A percentile compares a stretch with the other conserved stretches of the same genome.
phyloP scores from a whole-genome alignment of 2,888 invertebrate species.

The Isoperla grammatica region DNA sequence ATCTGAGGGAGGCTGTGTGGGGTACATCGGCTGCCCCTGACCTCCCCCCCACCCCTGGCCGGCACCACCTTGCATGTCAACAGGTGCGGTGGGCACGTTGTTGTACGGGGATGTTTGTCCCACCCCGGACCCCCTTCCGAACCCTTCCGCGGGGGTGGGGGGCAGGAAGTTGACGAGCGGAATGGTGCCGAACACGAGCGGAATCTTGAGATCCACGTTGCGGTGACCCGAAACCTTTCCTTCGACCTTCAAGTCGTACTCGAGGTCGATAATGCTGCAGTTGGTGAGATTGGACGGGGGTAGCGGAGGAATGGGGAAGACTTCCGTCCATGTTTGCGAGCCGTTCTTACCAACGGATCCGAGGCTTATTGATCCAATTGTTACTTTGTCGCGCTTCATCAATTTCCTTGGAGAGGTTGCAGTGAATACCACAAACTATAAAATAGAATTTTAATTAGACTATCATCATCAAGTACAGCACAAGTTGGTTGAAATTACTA shows the following conservation, averaged over 20 bases:
- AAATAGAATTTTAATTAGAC: too few relatives aligned
- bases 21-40: neutral
- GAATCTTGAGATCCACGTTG: conserved; percentile 58
- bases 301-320: conserved; percentile 63
- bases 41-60: neutral
- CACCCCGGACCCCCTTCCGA: conserved; percentile 40
- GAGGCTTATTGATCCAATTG: conserved; percentile 58
- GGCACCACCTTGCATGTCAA: neutral
- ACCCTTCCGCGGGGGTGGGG: conserved; percentile 42
- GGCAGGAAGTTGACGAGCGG: conserved; percentile 49
- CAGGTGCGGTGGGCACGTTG: neutral
- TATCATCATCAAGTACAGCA: too few relatives aligned
- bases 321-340: conserved; percentile 58
- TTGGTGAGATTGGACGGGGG: conserved; percentile 72
- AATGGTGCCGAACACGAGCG: conserved; percentile 69
- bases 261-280: conserved; percentile 68
- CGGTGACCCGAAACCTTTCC: conserved; percentile 60
- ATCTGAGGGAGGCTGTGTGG: neutral
- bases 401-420: conserved; percentile 58
- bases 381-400: conserved; percentile 53
- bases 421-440: conserved; percentile 56
- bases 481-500: too few relatives aligned
- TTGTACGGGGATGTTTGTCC: conserved; percentile 5
- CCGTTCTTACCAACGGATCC: conserved; percentile 58
- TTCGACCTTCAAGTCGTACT: conserved; percentile 64